phyloP scores from a whole-genome alignment of 2,888 invertebrate species.

The Caenorhabditis macrosperma region DNA sequence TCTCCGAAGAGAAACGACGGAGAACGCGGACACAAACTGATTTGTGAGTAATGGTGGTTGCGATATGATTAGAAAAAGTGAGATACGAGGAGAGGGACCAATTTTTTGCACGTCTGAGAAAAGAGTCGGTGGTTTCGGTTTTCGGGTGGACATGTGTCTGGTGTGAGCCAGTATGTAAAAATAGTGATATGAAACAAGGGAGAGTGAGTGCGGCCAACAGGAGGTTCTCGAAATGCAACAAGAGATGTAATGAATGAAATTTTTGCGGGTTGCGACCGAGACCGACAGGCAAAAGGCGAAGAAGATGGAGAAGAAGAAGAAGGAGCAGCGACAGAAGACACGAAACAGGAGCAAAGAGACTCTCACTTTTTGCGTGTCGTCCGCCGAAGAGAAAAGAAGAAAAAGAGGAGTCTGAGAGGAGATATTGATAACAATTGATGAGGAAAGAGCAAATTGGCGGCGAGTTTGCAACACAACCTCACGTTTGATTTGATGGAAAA shows the following conservation, averaged over 20 bases:
- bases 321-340: constrained; percentile 38
- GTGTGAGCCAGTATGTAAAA: constrained; percentile 47
- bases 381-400: constrained; percentile 12
- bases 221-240: constrained; percentile 55
- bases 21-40: neutral
- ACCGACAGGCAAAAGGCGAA: constrained; percentile 37
- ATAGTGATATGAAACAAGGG: constrained; percentile 58
- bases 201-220: constrained; percentile 29
- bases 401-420: constrained; percentile 1
- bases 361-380: constrained; percentile 30
- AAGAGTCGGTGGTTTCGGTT: constrained; percentile 17
- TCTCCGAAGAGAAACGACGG: constrained; percentile 6
- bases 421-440: constrained; percentile 59
- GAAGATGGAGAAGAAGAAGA: constrained; percentile 10
- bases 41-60: constrained; percentile 39
- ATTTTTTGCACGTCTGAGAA: constrained; percentile 56
- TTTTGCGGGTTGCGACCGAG: constrained; percentile 50
- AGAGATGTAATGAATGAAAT: constrained; percentile 58
- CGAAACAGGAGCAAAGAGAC: constrained; percentile 46
- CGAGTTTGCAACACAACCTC: constrained; percentile 57
- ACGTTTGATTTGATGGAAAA: constrained; percentile 46
- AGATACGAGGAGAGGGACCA: neutral
- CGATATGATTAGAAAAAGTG: constrained; percentile 51
- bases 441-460: constrained; percentile 57
- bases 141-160: constrained; percentile 42